Evolutionary conservation across 1,140 invertebrate genomes (phyloP).

Genomic region (Solen grandis): DNA sequence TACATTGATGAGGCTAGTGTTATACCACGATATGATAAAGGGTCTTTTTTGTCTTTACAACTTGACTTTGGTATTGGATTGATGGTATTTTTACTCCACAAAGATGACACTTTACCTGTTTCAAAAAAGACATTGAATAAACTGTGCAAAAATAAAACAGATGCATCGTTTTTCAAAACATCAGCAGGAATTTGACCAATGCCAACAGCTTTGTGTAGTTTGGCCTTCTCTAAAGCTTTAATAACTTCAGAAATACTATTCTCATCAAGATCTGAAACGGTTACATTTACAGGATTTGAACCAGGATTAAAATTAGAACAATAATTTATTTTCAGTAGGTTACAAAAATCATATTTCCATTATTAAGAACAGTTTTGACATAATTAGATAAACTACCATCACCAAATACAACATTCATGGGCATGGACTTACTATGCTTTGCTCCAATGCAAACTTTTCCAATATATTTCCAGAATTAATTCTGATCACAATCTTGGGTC

Average conservation of each 20-base stretch:
- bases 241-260: slow-evolving; percentile 1
- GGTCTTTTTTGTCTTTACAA: slow-evolving; percentile 28
- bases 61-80: slow-evolving; percentile 43
- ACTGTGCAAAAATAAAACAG: slow-evolving; percentile 8
- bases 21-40: slow-evolving; percentile 53
- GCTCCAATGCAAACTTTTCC: background rate
- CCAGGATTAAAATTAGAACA: background rate
- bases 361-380: background rate
- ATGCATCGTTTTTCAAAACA: slow-evolving; percentile 16
- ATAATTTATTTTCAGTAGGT: background rate
- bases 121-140: slow-evolving; percentile 27
- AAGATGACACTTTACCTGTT: slow-evolving; percentile 13
- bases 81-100: slow-evolving; percentile 40
- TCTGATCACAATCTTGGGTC: too few relatives aligned
- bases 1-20: slow-evolving; percentile 21
- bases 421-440: slow-evolving; percentile 2
- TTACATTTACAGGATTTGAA: background rate
- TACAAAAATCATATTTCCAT: too few relatives aligned
- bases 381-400: slow-evolving; percentile 8
- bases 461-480: slow-evolving; percentile 12
- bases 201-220: background rate
- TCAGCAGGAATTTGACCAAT: background rate
- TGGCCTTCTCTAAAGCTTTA: slow-evolving; percentile 14
- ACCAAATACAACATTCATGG: background rate
- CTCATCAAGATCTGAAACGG: too few relatives aligned